Base-by-base conservation (phyloP, 2,113 vertebrate species). In the Ciconia boyciana region DNA sequence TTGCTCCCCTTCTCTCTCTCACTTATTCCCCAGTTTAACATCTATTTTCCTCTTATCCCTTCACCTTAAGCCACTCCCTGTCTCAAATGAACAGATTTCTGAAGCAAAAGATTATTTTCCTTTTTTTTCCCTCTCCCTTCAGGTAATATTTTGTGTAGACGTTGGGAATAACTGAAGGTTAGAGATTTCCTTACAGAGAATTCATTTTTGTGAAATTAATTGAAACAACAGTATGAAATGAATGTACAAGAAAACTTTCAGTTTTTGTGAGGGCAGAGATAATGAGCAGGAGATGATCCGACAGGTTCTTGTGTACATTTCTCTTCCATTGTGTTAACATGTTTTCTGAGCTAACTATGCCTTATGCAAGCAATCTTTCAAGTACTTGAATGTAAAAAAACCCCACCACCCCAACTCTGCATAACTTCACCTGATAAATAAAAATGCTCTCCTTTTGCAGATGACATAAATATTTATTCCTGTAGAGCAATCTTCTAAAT, bases 221-320 rank as follows among this genome's bases (percentile, higher is more conserved):
- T 91, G 87, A 74, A 93, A 39, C 54, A 78, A 49, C 52, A 54
- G 14, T 28, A 18, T 46, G 51, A 83, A 90, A 51, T 54, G 32
- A 86, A 74, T 48, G 22, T 62, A 70, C 39, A 83, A 68, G 46
- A 77, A 61, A 77, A 66, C 22, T 58, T 81, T 2, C 1, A 5
- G 7, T 1, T 62, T 92, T 80, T 82, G 7, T 77, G 66, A 65
- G 60, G 85, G 82, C 79, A 87, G 71, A 94, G 79, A 88, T 93
- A 93, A 91, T 77, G 74, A 97, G 82, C 54, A 77, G 51, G 93
- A 87, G 78, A 58, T 95, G 65, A 91, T 93, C 70, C 88, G 29
- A 22, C 62, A 31, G 15, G 11, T 91, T 91, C 78, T 64, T 85
- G 70, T 76, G 54, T 85, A 41, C 32, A 15, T 84, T 87, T 91